Evolutionary conservation across 2,888 invertebrate species (phyloP).

Genomic region (Elysia crispata): DNA sequence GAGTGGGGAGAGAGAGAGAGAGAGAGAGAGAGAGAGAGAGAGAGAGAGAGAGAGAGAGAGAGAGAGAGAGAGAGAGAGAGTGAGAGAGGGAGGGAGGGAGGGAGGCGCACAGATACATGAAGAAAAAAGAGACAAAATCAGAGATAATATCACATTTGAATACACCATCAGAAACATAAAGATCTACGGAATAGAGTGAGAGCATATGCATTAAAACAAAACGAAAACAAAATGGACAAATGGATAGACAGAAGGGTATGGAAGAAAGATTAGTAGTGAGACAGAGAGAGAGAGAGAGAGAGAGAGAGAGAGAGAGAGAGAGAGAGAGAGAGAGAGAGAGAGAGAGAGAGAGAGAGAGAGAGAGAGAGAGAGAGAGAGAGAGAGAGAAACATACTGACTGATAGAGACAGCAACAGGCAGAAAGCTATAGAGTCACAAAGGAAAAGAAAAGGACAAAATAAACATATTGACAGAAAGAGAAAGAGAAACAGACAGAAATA

Average conservation of each 20-base stretch:
- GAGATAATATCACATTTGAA: too few relatives aligned
- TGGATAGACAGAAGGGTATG: not conserved
- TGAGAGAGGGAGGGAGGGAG: slow-evolving; percentile 36
- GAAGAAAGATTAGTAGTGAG: not conserved
- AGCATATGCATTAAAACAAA: too few relatives aligned
- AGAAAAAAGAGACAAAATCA: slow-evolving; percentile 22
- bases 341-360: slow-evolving; percentile 26
- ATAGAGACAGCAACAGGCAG: too few relatives aligned
- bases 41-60: slow-evolving; percentile 30
- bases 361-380: slow-evolving; percentile 23
- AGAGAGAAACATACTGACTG: not conserved
- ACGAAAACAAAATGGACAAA: too few relatives aligned
- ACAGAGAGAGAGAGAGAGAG: slow-evolving; percentile 29
- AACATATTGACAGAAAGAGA: too few relatives aligned
- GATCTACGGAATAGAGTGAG: too few relatives aligned
- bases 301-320: slow-evolving; percentile 35
- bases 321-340: slow-evolving; percentile 37
- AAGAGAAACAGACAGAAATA: too few relatives aligned
- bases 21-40: slow-evolving; percentile 22
- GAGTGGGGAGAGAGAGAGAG: slow-evolving; percentile 11
- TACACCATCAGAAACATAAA: too few relatives aligned
- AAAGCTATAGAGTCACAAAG: too few relatives aligned
- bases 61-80: slow-evolving; percentile 33
- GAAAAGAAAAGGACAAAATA: too few relatives aligned
- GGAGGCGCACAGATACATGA: slow-evolving; percentile 11